Percentiles rank a stretch among this genome's conserved stretches.
phyloP scores from a whole-genome alignment of 2,888 invertebrate genomes.

The Hirudinaria manillensis region DNA sequence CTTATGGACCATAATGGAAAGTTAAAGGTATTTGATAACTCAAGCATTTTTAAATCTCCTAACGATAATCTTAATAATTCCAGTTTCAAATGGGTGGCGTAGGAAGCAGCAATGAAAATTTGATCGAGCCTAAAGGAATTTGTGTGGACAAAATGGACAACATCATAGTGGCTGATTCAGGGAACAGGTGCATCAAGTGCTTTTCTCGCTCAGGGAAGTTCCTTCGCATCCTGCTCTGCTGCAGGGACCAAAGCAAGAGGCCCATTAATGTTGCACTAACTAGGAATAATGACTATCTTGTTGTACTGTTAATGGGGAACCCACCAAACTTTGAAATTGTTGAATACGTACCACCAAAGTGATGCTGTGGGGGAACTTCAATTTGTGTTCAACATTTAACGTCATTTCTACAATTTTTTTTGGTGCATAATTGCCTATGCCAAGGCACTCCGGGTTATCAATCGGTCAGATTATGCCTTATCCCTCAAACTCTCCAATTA shows the following conservation, averaged over 20 bases:
- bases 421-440: too few relatives aligned
- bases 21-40: conserved; percentile 21
- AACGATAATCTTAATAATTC: neutral
- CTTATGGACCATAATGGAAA: conserved; percentile 34
- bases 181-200: conserved; percentile 28
- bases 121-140: conserved; percentile 32
- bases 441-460: too few relatives aligned
- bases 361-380: too few relatives aligned
- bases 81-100: conserved; percentile 20
- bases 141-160: conserved; percentile 22
- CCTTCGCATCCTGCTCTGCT: neutral
- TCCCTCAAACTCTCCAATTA: too few relatives aligned
- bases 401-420: too few relatives aligned
- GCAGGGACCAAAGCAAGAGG: neutral
- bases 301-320: conserved; percentile 8
- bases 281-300: neutral
- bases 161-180: conserved; percentile 33
- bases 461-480: too few relatives aligned
- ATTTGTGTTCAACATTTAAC: too few relatives aligned
- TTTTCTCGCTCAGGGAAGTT: conserved; percentile 31
- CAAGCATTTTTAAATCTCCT: neutral
- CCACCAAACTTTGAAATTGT: neutral
- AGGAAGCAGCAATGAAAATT: conserved; percentile 11
- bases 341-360: conserved; percentile 5
- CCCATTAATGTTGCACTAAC: conserved; percentile 21